Conservation (phyloP, 2,888 invertebrate genomes). For the Stenotaenia linearis region DNA sequence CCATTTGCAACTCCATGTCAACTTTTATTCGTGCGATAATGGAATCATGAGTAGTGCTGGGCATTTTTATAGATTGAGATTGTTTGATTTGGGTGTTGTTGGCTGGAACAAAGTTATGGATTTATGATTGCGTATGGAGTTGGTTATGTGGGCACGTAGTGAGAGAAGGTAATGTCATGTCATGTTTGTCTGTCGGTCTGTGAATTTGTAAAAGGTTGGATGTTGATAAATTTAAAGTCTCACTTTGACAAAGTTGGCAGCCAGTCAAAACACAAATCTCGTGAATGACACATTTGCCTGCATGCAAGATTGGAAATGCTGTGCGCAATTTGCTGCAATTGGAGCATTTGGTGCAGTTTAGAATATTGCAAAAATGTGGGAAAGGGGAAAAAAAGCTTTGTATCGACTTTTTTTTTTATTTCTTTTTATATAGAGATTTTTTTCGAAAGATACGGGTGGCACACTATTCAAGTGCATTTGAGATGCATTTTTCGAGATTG, state of each 20-base stretch:
- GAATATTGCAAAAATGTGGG: neutral
- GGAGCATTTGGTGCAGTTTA: neutral
- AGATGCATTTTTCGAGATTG: neutral
- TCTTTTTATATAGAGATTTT: neutral
- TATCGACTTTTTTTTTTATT: neutral
- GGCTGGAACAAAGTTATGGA: neutral
- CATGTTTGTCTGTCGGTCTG: conserved; percentile 10
- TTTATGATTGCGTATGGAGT: neutral
- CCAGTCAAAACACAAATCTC: conserved; percentile 5
- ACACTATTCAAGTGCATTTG: neutral
- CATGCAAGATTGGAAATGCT: neutral
- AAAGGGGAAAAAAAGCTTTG: neutral
- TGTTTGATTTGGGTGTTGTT: neutral
- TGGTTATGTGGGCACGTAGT: neutral
- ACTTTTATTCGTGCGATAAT: neutral
- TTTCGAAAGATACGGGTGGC: neutral
- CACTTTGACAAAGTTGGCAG: conserved; percentile 3
- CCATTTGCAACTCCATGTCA: neutral
- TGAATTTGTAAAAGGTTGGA: conserved; percentile 17
- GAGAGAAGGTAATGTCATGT: conserved; percentile 7
- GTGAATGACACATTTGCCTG: conserved; percentile 8
- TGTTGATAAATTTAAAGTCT: conserved; percentile 15
- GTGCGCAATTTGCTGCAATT: neutral
- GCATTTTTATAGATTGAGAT: neutral
- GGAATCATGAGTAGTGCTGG: neutral